Evolutionary conservation across 2,113 vertebrate species (phyloP).

Genomic region (Orientallactaga bullata): DNA sequence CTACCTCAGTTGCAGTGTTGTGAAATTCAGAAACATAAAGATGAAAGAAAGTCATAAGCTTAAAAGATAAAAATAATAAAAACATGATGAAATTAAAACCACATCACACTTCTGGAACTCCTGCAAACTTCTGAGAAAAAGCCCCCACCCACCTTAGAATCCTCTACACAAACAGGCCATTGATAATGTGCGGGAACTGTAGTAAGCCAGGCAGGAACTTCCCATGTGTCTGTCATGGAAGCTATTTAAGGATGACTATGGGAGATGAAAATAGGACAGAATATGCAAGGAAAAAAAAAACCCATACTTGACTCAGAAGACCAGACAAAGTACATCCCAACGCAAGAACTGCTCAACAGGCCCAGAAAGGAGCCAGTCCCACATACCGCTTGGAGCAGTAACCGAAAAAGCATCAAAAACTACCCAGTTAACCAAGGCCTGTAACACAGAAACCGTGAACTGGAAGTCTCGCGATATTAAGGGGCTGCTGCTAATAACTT

Average conservation of each 20-base stretch:
- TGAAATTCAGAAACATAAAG: not conserved
- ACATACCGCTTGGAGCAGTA: not conserved
- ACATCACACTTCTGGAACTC: not conserved
- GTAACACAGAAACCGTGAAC: not conserved
- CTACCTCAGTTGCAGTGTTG: not conserved
- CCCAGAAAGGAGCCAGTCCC: not conserved
- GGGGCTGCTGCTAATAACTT: constrained; percentile 3
- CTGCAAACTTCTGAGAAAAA: constrained; percentile 26
- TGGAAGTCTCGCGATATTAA: not conserved
- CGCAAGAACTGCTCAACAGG: not conserved
- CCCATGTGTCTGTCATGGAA: not conserved
- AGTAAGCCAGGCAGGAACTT: constrained; percentile 1
- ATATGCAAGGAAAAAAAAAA: not conserved
- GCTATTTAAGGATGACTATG: not conserved
- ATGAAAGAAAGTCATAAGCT: not conserved
- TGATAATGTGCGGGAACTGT: not conserved
- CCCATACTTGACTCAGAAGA: not conserved
- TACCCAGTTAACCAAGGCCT: not conserved
- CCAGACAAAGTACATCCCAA: not conserved
- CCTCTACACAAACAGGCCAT: not conserved
- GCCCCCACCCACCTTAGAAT: not conserved
- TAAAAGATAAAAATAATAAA: constrained; percentile 3
- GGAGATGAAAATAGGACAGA: constrained; percentile 33
- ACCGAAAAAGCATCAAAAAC: not conserved
- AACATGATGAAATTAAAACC: not conserved